Evolutionary conservation across 2,113 vertebrate species (phyloP), one percentile per base, ranked within the genome.

Genomic region (Hoplias malabaricus): DNA sequence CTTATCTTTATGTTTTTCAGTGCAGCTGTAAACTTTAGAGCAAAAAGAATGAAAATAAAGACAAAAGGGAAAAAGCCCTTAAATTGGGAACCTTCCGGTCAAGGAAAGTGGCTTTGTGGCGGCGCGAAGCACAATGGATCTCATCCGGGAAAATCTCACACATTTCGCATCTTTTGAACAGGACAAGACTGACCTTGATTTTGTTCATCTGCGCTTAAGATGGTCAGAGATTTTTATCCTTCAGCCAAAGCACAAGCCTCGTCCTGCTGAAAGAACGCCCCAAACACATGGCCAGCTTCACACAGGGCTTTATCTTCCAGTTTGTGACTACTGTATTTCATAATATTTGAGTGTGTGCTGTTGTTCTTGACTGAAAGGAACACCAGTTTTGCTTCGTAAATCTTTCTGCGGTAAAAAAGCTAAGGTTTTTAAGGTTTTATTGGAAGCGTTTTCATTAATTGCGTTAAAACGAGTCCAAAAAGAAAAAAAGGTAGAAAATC

Each of bases 141-240:
- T 66, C 57, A 29, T 46, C 25, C 25, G n/a, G 34, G 38, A 40
- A 40, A 77, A 59, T 77, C 34, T 48, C 40, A 62, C 6, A 63
- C 10, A n/a, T 2, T 63, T 13, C 33, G 13, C 12, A 1, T 29
- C 43, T 67, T 66, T 56, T 73, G 57, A 72, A 56, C 16, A 65
- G 19, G 27, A 57, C 9, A 46, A 0, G 19, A 54, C 10, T 72
- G 69, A 56, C 69, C 62, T 79, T 79, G 57, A 73, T 73, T 79
- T 67, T 67, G 46, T 42, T 42, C 48, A 27, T 29, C 33, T 25
- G 11, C 23, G 29, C 59, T 53, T 75, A 23, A 12, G 5, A 43
- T 40, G 34, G 75, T 69, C 53, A 61, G 13, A 50, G 65, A 34
- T 69, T 43, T 57, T 46, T 42, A 23, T 46, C n/a, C 12, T 48